Percentiles rank a stretch among this genome's conserved stretches.
Evolutionary conservation across 2,113 vertebrate genomes (phyloP).

Genomic region (Dolichotis patagonum): DNA sequence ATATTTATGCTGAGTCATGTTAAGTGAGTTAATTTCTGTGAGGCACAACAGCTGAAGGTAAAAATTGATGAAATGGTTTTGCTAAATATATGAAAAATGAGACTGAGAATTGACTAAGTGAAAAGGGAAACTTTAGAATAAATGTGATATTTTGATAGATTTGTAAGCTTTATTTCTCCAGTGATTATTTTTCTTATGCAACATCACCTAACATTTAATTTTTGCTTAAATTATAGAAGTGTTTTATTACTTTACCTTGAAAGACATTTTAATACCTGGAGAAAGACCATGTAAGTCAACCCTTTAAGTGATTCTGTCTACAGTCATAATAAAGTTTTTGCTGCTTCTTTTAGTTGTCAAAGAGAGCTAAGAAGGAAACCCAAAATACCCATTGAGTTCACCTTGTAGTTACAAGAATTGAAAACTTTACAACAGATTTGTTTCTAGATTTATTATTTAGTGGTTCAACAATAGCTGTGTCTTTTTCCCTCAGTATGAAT

Average conservation of each 20-base stretch:
- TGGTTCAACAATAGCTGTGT: not conserved
- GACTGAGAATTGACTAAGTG: not conserved
- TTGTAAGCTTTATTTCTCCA: conserved; percentile 22
- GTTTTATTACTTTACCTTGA: conserved; percentile 21
- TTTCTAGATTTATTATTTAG: conserved; percentile 9
- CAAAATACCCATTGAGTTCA: not conserved
- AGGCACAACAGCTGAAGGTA: not conserved
- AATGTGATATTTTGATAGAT: conserved; percentile 21
- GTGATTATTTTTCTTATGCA: conserved; percentile 11
- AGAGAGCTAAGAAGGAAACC: not conserved
- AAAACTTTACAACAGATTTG: not conserved
- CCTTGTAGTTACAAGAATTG: not conserved
- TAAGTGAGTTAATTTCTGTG: not conserved
- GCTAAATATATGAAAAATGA: not conserved
- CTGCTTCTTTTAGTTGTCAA: conserved; percentile 39
- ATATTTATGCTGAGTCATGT: not conserved
- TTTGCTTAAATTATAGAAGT: conserved; percentile 27
- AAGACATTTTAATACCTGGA: conserved; percentile 43
- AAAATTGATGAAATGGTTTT: conserved; percentile 23
- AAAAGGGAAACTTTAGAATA: conserved; percentile 14
- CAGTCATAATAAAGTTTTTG: conserved; percentile 27
- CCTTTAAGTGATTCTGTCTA: not conserved
- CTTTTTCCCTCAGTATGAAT: not conserved
- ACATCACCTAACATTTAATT: conserved; percentile 48
- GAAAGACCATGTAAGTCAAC: conserved; percentile 47